Evolutionary conservation across 2,113 vertebrate genomes (phyloP), one percentile per base, ranked within the genome.

Genomic region (Phainopepla nitens): DNA sequence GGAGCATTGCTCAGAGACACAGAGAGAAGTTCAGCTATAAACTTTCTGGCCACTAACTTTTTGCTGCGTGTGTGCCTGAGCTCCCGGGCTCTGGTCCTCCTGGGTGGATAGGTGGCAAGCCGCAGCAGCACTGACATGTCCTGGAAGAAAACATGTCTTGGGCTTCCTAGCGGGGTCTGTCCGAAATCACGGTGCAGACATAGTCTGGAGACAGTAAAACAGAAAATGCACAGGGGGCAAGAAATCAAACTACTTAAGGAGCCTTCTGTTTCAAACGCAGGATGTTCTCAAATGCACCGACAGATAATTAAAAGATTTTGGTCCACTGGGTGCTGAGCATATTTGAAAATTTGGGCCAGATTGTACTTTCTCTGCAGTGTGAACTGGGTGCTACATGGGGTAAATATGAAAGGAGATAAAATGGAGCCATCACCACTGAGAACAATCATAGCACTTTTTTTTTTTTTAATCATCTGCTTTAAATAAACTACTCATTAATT

Each of bases 11-110:
- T 91, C 73, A 94, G 60, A 88, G 77, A 31, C 69, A 53, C 8
- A 39, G 39, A 39, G 19, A 49, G 65, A 95, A 94, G 75, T 90
- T 87, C 83, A 93, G 61, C 88, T 79, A 18, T 65, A 68, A 97
- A 96, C 71, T 95, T 97, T 66, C 61, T n/a, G 22, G 57, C 73
- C 69, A 80, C 93, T 90, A 93, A 94, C 81, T 81, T 96, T 94
- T 93, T 87, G 92, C 65, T 11, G 42, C 10, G 27, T 54, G 45
- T 58, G 42, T 73, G 50, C 61, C 75, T 86, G 81, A 94, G 90
- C 71, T 92, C 47, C 57, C 6, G 10, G 70, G 39, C 42, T 58
- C 45, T 86, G 86, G 53, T 64, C 64, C 70, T 92, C 82, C 93
- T 50, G 45, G 10, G 27, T 7, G 28, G 64, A 39, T 64, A 2